Conservation (phyloP, 1,140 invertebrate genomes). For the Pseudoatta argentina region DNA sequence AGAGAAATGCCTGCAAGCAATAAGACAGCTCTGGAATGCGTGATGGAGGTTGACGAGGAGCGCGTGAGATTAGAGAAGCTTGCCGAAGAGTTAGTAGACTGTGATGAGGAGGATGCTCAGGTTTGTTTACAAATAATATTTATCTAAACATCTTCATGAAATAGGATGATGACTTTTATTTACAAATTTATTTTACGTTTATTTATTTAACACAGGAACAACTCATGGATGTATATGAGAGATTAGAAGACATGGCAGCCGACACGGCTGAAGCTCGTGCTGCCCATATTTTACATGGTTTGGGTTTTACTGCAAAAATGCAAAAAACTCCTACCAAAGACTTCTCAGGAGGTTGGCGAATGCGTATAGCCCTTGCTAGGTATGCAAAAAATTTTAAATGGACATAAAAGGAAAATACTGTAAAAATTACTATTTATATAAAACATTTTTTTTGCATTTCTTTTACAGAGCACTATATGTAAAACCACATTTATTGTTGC, state of each 20-base stretch:
- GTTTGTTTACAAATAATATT: slow-evolving; percentile 51
- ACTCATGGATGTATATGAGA: slow-evolving; percentile 98
- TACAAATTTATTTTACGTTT: slow-evolving; percentile 75
- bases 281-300: slow-evolving; percentile 97
- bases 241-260: slow-evolving; percentile 98
- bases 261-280: slow-evolving; percentile 98
- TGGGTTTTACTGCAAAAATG: slow-evolving; percentile 98
- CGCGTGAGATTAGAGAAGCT: slow-evolving; percentile 96
- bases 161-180: slow-evolving; percentile 69
- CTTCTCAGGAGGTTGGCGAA: slow-evolving; percentile 99
- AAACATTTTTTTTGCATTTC: background rate
- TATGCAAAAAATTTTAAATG: slow-evolving; percentile 58
- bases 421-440: background rate
- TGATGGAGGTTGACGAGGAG: slow-evolving; percentile 99
- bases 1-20: slow-evolving; percentile 98
- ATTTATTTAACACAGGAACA: slow-evolving; percentile 95
- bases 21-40: slow-evolving; percentile 96
- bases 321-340: slow-evolving; percentile 96
- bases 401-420: background rate
- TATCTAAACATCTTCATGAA: slow-evolving; percentile 18
- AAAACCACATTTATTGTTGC: slow-evolving; percentile 96
- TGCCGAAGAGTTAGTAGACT: slow-evolving; percentile 95
- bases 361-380: slow-evolving; percentile 99
- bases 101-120: slow-evolving; percentile 94
- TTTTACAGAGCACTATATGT: slow-evolving; percentile 91